Evolutionary conservation across 1,140 invertebrate genomes (phyloP).

Genomic region (Drosophila sechellia): DNA sequence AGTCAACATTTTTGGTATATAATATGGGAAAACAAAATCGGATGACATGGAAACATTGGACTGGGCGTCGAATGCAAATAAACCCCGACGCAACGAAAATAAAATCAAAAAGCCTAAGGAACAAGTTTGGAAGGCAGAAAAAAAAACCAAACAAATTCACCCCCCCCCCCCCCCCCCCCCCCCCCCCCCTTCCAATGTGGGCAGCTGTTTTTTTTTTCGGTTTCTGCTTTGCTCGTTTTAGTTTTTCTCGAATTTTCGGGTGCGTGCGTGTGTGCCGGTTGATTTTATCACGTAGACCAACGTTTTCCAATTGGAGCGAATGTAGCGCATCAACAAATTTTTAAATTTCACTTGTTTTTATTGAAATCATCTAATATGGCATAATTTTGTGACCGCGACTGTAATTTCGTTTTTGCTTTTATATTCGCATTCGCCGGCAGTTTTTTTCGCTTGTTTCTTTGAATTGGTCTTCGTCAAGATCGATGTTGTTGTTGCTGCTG

Average conservation of each 20-base stretch:
- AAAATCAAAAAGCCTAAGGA: conserved; percentile 38
- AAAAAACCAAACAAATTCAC: conserved; percentile 3
- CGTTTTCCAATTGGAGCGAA: conserved; percentile 39
- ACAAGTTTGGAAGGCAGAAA: conserved; percentile 48
- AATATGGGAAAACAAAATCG: conserved; percentile 13
- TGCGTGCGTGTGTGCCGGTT: conserved; percentile 66
- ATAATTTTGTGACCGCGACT: conserved; percentile 13
- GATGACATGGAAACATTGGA: conserved; percentile 16
- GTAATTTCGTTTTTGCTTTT: conserved; percentile 54
- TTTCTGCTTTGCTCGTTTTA: conserved; percentile 17
- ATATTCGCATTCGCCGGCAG: conserved; percentile 60
- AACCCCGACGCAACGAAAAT: conserved; percentile 21
- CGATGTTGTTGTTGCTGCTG: conserved; percentile 5
- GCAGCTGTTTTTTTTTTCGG: conserved; percentile 30
- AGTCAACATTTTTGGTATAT: background rate
- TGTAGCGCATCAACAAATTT: background rate
- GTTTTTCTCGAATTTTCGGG: conserved; percentile 24
- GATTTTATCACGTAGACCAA: conserved; percentile 73
- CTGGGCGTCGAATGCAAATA: conserved; percentile 35
- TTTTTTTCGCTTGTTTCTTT: conserved; percentile 30
- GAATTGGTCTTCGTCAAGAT: conserved; percentile 36
- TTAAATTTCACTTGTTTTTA: background rate
- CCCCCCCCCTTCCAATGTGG: conserved; percentile 4
- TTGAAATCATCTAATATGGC: background rate
- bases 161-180: conserved; percentile 26